Conservation (phyloP, 2,797 vertebrate genomes). For the Cryptoprocta ferox region DNA sequence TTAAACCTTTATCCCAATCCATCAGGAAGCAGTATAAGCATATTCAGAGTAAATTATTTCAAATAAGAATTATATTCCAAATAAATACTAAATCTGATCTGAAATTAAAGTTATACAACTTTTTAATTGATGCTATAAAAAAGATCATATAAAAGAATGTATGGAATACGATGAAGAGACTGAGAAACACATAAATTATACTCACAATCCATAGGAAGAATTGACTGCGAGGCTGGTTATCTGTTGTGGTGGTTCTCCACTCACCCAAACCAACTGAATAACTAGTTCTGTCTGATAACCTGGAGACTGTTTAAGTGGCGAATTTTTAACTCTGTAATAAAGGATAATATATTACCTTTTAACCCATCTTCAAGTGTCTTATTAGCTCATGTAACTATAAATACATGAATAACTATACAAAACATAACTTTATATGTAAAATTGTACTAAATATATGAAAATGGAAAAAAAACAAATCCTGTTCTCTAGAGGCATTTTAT, state of each 20-base stretch:
- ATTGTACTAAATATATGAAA: background rate
- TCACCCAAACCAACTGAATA: constrained; percentile 98
- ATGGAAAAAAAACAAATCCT: background rate
- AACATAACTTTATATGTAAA: background rate
- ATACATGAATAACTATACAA: background rate
- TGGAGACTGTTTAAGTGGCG: constrained; percentile 96
- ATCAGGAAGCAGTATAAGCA: background rate
- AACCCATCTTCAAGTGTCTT: constrained; percentile 34
- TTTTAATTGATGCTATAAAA: background rate
- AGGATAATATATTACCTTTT: constrained; percentile 51
- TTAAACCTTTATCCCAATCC: background rate
- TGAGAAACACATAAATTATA: constrained; percentile 60
- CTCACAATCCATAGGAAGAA: constrained; percentile 97
- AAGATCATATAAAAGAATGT: background rate
- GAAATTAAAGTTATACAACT: background rate
- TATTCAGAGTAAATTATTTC: background rate
- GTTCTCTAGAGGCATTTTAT: background rate
- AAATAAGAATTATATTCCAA: constrained; percentile 21
- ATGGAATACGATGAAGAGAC: background rate
- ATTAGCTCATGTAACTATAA: background rate
- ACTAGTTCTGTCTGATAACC: constrained; percentile 98
- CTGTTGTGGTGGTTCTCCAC: constrained; percentile 97
- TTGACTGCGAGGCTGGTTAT: constrained; percentile 97
- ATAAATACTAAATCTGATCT: background rate
- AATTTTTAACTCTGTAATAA: constrained; percentile 94